Evolutionary conservation across 2,113 vertebrate species (phyloP), one percentile per base, ranked within the genome.

Genomic region (Vireo altiloquus): DNA sequence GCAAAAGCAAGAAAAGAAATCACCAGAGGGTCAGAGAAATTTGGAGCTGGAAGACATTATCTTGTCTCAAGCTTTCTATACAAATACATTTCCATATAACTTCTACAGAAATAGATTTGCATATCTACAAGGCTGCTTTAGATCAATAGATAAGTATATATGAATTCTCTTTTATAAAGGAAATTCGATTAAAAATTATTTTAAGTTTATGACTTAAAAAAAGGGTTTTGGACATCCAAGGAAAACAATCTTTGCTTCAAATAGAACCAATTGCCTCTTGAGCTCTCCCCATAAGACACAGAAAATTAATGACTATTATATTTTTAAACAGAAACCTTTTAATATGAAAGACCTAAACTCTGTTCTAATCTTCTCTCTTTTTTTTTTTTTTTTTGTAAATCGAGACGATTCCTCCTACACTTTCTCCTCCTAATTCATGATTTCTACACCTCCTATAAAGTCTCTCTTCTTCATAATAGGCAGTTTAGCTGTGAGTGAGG

Each of bases 401-500:
- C 2, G 7, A 64, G 25, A 17, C 0, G 2, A 56, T 47, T 64
- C 11, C 35, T 66, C n/a, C n/a, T n/a, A 49, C 15, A 12, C 24
- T 53, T 72, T 65, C 8, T 25, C 7, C 47, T 49, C 19, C 47
- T 8, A 37, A 53, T 46, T n/a, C 6, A 44, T 5, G 4, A 12
- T 42, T 71, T 54, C 54, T 56, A 44, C 11, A 37, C 7, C 15
- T 56, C 66, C 30, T 31, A 24, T 30, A 60, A 3, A 7, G 24
- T 56, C 23, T 44, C 11, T 22, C 20, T 42, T 42, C 47, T 60
- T 24, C 21, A 11, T 24, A 80, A 59, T 3, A 70, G 7, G 11
- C 27, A 46, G 11, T 1, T 3, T 1, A 49, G 19, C 24, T 39
- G 23, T 39, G n/a, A 89, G 14, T 0, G 0, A 56, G 37, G 1